A percentile compares a stretch with the other conserved stretches of the same genome.
Conservation (phyloP, 1,140 invertebrate genomes). For the Manduca sexta region DNA sequence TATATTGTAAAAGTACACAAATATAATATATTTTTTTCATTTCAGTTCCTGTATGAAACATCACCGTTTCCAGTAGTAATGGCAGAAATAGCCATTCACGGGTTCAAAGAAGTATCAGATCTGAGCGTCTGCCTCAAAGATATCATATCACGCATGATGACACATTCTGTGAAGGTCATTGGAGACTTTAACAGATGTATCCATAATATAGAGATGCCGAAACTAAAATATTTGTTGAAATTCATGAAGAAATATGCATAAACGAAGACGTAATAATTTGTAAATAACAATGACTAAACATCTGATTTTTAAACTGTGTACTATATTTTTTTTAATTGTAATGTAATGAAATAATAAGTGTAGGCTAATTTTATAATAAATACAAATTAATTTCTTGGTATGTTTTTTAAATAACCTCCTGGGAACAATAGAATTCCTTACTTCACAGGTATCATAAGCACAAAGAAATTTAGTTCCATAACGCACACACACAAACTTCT, state of each 20-base stretch:
- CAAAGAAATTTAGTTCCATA: too few species aligned
- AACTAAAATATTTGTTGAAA: conserved; percentile 61
- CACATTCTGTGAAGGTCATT: conserved; percentile 64
- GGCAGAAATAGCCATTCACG: conserved; percentile 64
- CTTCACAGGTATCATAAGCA: too few species aligned
- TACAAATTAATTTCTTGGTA: too few species aligned
- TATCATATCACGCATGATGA: conserved; percentile 68
- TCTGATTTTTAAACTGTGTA: not conserved
- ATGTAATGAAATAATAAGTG: too few species aligned
- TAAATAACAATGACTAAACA: conserved; percentile 6
- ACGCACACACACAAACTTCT: too few species aligned
- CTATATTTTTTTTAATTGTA: not conserved
- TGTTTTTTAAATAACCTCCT: too few species aligned
- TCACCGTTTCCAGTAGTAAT: conserved; percentile 67
- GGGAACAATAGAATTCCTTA: too few species aligned
- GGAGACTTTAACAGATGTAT: conserved; percentile 66
- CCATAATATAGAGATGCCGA: conserved; percentile 67
- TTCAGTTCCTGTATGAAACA: conserved; percentile 65
- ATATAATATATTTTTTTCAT: too few species aligned
- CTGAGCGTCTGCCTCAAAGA: conserved; percentile 63
- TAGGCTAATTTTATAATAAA: too few species aligned
- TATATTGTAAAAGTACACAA: too few species aligned
- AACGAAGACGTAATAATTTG: conserved; percentile 2
- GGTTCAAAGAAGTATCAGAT: conserved; percentile 65
- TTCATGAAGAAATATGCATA: conserved; percentile 68